A percentile compares a stretch with the other conserved stretches of the same genome.
Evolutionary conservation across 2,888 invertebrate species (phyloP).

Genomic region (Gymnocheta viridis): DNA sequence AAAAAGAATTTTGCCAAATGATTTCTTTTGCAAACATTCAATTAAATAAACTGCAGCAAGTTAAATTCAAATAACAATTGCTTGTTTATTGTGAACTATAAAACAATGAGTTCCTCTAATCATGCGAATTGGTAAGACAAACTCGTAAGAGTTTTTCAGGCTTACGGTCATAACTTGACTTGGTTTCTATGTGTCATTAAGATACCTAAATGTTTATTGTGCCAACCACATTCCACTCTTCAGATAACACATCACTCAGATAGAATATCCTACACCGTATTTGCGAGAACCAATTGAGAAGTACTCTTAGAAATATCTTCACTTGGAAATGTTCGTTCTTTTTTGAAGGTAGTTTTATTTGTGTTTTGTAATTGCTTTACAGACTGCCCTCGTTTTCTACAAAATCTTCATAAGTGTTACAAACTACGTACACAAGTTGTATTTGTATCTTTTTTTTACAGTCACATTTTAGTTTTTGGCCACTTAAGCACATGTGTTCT

Average conservation of each 20-base stretch:
- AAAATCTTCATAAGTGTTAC: constrained; percentile 13
- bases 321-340: not conserved
- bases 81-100: not conserved
- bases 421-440: not conserved
- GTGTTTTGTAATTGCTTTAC: not conserved
- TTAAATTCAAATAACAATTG: not conserved
- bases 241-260: constrained; percentile 3
- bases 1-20: too few species aligned
- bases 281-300: not conserved
- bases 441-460: constrained; percentile 33
- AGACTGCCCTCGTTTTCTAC: not conserved
- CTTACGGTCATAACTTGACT: constrained; percentile 79
- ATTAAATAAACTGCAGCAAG: not conserved
- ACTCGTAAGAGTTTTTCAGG: constrained; percentile 52
- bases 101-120: constrained; percentile 41
- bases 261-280: not conserved
- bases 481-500: constrained; percentile 65
- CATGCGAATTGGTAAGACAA: constrained; percentile 39
- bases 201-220: constrained; percentile 35
- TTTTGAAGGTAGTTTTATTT: not conserved
- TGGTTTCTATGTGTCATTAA: constrained; percentile 73
- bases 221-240: constrained; percentile 5
- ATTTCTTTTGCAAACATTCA: not conserved
- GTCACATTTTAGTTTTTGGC: constrained; percentile 57
- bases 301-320: not conserved